Conservation (phyloP, 2,797 vertebrate genomes). For the Okamejei kenojei region DNA sequence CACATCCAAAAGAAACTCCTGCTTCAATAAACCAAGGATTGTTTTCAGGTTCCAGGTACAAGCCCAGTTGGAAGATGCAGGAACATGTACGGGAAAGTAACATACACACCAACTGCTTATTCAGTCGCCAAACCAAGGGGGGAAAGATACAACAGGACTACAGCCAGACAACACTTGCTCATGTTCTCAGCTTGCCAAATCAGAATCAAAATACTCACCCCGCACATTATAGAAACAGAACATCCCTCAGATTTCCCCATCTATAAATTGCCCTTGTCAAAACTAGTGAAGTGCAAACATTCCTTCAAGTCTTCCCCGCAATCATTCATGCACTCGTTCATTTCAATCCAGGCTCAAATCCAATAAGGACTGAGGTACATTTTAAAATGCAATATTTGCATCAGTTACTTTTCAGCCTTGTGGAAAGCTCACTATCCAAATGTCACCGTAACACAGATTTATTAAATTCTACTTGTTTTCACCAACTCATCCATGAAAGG, state of each 20-base stretch:
- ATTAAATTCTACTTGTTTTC: too few relatives aligned
- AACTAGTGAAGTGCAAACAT: background rate
- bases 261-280: background rate
- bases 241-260: background rate
- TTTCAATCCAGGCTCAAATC: background rate
- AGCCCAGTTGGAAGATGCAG: background rate
- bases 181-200: background rate
- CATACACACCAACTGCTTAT: background rate
- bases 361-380: too few relatives aligned
- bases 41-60: background rate
- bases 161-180: background rate
- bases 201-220: background rate
- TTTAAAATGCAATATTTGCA: too few relatives aligned
- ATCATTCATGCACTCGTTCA: background rate
- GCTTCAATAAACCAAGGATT: background rate
- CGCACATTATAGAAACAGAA: background rate
- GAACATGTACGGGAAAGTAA: too few relatives aligned
- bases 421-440: too few relatives aligned
- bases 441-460: too few relatives aligned
- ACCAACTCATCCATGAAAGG: background rate
- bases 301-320: background rate
- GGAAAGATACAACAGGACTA: slow-evolving; percentile 9
- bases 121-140: background rate
- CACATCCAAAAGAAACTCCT: background rate
- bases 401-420: too few relatives aligned